Conservation (phyloP, 1,140 invertebrate species). For the Gerris buenoi region DNA sequence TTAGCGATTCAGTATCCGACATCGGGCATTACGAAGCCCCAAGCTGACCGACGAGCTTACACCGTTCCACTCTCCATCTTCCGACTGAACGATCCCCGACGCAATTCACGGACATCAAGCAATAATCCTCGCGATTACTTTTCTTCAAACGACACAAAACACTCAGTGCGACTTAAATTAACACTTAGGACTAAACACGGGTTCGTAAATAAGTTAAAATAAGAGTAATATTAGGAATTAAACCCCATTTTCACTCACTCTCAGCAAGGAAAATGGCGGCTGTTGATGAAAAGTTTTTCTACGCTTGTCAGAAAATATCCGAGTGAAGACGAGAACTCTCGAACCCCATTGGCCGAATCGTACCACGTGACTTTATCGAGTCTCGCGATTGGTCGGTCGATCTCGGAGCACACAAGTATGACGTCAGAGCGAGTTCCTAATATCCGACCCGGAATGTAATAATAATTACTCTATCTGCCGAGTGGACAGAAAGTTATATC, state of each 20-base stretch:
- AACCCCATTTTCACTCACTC: slow-evolving; percentile 44
- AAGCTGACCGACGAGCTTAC: slow-evolving; percentile 33
- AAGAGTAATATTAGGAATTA: slow-evolving; percentile 44
- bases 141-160: slow-evolving; percentile 25
- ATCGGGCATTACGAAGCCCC: slow-evolving; percentile 49
- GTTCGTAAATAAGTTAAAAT: slow-evolving; percentile 35
- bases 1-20: slow-evolving; percentile 45
- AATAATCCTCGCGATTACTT: slow-evolving; percentile 10
- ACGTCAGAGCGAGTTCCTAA: background rate
- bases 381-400: slow-evolving; percentile 20
- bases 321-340: slow-evolving; percentile 40
- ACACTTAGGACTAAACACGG: slow-evolving; percentile 26
- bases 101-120: slow-evolving; percentile 14
- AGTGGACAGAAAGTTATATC: background rate
- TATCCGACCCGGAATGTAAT: background rate
- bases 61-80: slow-evolving; percentile 51
- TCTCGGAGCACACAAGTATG: background rate
- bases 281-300: slow-evolving; percentile 83
- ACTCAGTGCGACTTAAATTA: slow-evolving; percentile 25
- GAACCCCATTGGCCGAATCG: slow-evolving; percentile 35
- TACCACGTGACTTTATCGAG: slow-evolving; percentile 36
- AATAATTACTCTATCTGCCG: background rate
- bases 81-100: slow-evolving; percentile 25
- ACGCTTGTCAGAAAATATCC: slow-evolving; percentile 77
- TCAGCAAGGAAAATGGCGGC: slow-evolving; percentile 69